Conservation (phyloP, 1,140 invertebrate genomes). For the Atopsyche davidsoni region DNA sequence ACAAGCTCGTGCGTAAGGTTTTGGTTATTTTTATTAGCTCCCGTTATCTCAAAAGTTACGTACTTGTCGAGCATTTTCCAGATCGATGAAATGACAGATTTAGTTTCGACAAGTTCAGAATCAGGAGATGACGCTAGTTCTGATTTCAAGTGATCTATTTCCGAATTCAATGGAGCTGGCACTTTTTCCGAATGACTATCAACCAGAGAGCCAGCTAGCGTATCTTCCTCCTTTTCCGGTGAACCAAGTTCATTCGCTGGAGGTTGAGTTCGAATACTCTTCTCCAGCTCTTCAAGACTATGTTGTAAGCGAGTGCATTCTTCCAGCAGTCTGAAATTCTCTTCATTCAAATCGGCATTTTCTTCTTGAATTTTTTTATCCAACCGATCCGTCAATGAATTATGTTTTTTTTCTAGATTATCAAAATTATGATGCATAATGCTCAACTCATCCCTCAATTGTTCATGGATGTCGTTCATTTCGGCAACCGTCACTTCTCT, state of each 20-base stretch:
- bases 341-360: constrained; percentile 47
- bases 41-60: constrained; percentile 24
- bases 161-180: constrained; percentile 32
- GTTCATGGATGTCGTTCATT: constrained; percentile 14
- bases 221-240: too few relatives aligned
- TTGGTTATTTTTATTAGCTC: constrained; percentile 13
- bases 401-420: constrained; percentile 44
- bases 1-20: constrained; percentile 15
- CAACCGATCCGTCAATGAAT: constrained; percentile 41
- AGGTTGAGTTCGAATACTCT: constrained; percentile 38
- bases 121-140: constrained; percentile 19
- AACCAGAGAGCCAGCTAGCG: too few relatives aligned
- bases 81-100: too few relatives aligned
- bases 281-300: constrained; percentile 27
- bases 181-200: constrained; percentile 36
- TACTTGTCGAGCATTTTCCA: constrained; percentile 38
- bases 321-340: constrained; percentile 46
- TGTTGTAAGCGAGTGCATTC: constrained; percentile 42
- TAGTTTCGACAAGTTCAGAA: too few relatives aligned
- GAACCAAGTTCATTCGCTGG: too few relatives aligned
- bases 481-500: constrained; percentile 34
- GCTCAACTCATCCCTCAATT: constrained; percentile 36
- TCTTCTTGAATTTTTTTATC: constrained; percentile 46
- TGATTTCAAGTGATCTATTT: constrained; percentile 34
- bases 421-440: constrained; percentile 44